These are phyloP conservation scores for Tiliacea citrago DNA, from an alignment of 2,888 invertebrate species.

Conservation along the genomic window DNA sequence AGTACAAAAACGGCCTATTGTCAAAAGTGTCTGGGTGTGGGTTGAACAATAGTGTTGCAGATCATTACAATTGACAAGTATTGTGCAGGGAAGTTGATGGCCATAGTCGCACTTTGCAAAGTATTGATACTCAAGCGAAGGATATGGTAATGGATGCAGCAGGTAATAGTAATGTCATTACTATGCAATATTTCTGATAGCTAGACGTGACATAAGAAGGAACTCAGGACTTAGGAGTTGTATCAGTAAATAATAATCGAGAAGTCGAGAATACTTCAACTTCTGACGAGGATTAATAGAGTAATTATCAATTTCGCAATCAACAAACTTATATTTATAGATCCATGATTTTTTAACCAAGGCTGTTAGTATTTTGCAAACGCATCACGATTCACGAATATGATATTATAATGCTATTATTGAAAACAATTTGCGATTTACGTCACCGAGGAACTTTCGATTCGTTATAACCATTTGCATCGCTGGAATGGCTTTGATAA, in stretches of 20 bases:
- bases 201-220: neutral
- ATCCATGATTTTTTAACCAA: conserved; percentile 46
- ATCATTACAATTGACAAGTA: conserved; percentile 74
- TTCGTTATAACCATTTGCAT: conserved; percentile 31
- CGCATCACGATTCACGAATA: conserved; percentile 49
- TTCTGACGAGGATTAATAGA: conserved; percentile 9
- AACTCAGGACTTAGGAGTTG: neutral
- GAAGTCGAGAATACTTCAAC: neutral
- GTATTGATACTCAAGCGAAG: conserved; percentile 56
- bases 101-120: conserved; percentile 45
- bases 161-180: conserved; percentile 3
- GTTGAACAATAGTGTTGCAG: conserved; percentile 73
- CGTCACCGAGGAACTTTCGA: conserved; percentile 53
- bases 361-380: conserved; percentile 50
- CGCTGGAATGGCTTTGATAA: conserved; percentile 32
- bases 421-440: conserved; percentile 44
- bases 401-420: conserved; percentile 36
- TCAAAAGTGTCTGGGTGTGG: conserved; percentile 69
- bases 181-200: conserved; percentile 14
- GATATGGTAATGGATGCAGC: conserved; percentile 47
- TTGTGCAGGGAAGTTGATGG: conserved; percentile 65
- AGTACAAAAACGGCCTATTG: conserved; percentile 53
- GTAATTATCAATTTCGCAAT: conserved; percentile 48
- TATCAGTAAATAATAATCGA: neutral
- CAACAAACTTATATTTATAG: conserved; percentile 16